Percentiles rank a stretch among this genome's conserved stretches.
phyloP scores from a whole-genome alignment of 1,140 invertebrate genomes.

The Drosophila elegans region DNA sequence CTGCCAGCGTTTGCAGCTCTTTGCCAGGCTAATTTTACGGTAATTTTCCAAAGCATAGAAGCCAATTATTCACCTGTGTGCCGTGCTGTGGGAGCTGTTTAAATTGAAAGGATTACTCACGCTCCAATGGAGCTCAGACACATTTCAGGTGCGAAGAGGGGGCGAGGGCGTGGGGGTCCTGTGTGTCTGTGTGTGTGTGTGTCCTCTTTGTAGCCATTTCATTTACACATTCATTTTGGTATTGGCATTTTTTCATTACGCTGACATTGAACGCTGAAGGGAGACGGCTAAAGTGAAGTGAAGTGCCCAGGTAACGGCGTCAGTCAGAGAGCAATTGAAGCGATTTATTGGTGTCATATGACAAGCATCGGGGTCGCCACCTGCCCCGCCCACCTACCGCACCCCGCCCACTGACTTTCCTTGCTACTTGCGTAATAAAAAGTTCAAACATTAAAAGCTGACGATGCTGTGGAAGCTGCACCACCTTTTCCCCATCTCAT shows the following conservation, averaged over 20 bases:
- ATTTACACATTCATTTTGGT: conserved; percentile 80
- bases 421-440: conserved; percentile 72
- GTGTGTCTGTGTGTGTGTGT: neutral
- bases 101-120: conserved; percentile 83
- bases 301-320: conserved; percentile 61
- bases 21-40: conserved; percentile 78
- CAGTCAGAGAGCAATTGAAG: conserved; percentile 83
- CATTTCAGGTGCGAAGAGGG: conserved; percentile 14
- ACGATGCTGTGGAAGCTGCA: conserved; percentile 40
- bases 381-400: neutral
- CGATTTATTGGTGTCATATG: conserved; percentile 84
- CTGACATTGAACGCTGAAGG: conserved; percentile 59
- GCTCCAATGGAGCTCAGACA: conserved; percentile 66
- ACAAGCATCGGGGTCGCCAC: conserved; percentile 62
- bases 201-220: conserved; percentile 59
- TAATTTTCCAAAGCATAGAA: conserved; percentile 76
- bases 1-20: conserved; percentile 18
- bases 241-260: conserved; percentile 81
- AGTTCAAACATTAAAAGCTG: conserved; percentile 79
- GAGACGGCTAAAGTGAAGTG: conserved; percentile 1
- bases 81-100: conserved; percentile 55
- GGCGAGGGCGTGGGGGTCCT: neutral
- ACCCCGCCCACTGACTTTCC: neutral
- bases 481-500: conserved; percentile 3
- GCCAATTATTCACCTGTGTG: conserved; percentile 79